Conservation (phyloP, 1,140 invertebrate genomes). For the Vanessa atalanta region DNA sequence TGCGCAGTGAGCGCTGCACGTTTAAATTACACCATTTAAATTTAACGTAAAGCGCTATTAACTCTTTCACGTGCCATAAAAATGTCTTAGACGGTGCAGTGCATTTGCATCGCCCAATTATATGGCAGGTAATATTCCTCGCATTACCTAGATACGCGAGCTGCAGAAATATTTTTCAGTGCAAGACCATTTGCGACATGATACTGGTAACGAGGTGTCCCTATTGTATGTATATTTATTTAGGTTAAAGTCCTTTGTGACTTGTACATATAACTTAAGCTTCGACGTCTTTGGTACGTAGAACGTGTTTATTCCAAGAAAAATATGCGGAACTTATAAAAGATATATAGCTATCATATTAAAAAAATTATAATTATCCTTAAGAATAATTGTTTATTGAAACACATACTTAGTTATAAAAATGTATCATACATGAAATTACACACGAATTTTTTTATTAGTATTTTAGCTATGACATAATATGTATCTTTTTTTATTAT, state of each 20-base stretch:
- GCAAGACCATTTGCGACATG: constrained; percentile 16
- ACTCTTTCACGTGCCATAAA: constrained; percentile 60
- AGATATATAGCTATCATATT: no score
- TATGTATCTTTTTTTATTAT: no score
- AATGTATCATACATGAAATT: no score
- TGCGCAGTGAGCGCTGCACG: constrained; percentile 15
- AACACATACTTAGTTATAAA: no score
- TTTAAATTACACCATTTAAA: constrained; percentile 49
- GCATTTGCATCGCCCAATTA: constrained; percentile 64
- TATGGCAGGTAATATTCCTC: constrained; percentile 37
- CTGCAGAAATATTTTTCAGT: constrained; percentile 6
- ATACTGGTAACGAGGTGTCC: constrained; percentile 23
- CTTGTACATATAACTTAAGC: no score
- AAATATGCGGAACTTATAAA: no score
- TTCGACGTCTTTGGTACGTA: no score
- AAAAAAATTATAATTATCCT: no score
- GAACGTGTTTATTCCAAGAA: no score
- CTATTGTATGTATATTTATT: constrained; percentile 6
- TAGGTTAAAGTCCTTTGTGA: not conserved
- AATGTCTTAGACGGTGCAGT: constrained; percentile 50
- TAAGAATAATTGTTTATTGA: no score
- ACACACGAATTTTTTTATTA: no score
- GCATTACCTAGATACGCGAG: constrained; percentile 14
- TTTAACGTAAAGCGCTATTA: constrained; percentile 64
- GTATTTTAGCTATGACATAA: no score